These are phyloP conservation scores for Acanthoscelides obtectus DNA, from an alignment of 2,888 invertebrate genomes.

Conservation along the genomic window DNA sequence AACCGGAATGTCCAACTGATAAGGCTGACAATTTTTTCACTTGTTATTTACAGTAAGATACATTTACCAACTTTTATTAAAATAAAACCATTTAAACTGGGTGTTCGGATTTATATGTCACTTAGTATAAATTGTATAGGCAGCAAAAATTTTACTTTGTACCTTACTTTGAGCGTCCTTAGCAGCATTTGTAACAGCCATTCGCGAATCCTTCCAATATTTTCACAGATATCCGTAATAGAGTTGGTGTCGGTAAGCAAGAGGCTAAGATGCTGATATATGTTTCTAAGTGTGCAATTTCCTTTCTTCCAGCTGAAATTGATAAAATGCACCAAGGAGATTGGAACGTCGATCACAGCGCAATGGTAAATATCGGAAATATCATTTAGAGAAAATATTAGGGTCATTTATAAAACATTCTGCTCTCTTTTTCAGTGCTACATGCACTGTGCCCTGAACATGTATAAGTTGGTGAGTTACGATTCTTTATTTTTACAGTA, in stretches of 20 bases:
- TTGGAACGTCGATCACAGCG: constrained; percentile 33
- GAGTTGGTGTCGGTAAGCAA: not conserved
- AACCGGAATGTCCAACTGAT: too few species aligned
- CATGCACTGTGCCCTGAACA: constrained; percentile 49
- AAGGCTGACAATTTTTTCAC: too few species aligned
- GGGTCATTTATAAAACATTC: not conserved
- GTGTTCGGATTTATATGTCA: too few species aligned
- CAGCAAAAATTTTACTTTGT: too few species aligned
- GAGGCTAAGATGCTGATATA: not conserved
- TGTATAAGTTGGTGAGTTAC: constrained; percentile 50
- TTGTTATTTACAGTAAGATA: too few species aligned
- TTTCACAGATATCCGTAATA: not conserved
- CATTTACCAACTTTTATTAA: too few species aligned
- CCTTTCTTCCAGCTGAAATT: constrained; percentile 32
- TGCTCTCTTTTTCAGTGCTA: constrained; percentile 47
- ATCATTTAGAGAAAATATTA: not conserved
- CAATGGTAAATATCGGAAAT: constrained; percentile 26
- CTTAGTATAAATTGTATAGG: too few species aligned
- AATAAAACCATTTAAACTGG: too few species aligned
- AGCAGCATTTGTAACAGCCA: not conserved
- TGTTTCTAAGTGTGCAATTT: constrained; percentile 1
- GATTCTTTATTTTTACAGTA: not conserved
- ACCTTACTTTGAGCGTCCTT: too few species aligned
- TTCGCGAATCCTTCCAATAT: not conserved
- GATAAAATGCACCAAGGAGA: constrained; percentile 37